These are phyloP conservation scores for Cherax destructor DNA, from an alignment of 1,140 invertebrate species.

Conservation along the genomic window DNA sequence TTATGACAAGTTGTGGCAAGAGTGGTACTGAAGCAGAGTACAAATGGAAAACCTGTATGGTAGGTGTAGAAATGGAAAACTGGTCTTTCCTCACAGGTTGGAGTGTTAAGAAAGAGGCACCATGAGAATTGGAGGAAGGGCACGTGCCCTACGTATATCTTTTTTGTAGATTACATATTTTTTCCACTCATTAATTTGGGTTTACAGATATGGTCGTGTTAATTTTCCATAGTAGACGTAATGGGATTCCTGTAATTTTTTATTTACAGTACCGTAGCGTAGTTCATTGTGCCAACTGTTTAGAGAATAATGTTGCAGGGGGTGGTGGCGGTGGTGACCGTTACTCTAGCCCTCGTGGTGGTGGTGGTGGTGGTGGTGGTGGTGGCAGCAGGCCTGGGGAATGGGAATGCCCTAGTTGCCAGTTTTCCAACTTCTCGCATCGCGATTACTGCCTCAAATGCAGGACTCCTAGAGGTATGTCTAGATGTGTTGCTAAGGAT, in stretches of 20 bases:
- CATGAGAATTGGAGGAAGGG: no score
- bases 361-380: slow-evolving; percentile 23
- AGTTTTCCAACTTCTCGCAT: slow-evolving; percentile 63
- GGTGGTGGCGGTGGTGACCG: slow-evolving; percentile 53
- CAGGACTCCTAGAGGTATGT: slow-evolving; percentile 56
- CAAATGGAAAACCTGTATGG: no score
- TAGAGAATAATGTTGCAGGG: slow-evolving; percentile 45
- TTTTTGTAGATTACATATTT: no score
- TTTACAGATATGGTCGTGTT: no score
- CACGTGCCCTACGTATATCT: no score
- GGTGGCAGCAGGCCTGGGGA: slow-evolving; percentile 52
- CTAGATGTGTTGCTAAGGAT: background rate
- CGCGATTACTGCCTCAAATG: slow-evolving; percentile 60
- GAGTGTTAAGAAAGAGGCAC: no score
- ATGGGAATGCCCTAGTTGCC: slow-evolving; percentile 58
- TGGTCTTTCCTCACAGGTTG: no score
- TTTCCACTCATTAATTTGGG: no score
- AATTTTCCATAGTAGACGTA: background rate
- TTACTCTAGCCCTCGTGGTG: slow-evolving; percentile 53
- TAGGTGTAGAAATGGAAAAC: no score
- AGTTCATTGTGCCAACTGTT: background rate
- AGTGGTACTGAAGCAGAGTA: no score
- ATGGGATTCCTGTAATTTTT: background rate
- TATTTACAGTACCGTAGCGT: background rate
- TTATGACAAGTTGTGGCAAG: no score